Percentiles rank a stretch among this genome's conserved stretches.
These are phyloP conservation scores for Abrostola triplasia DNA, from an alignment of 2,888 invertebrate genomes.

Conservation along the genomic window DNA sequence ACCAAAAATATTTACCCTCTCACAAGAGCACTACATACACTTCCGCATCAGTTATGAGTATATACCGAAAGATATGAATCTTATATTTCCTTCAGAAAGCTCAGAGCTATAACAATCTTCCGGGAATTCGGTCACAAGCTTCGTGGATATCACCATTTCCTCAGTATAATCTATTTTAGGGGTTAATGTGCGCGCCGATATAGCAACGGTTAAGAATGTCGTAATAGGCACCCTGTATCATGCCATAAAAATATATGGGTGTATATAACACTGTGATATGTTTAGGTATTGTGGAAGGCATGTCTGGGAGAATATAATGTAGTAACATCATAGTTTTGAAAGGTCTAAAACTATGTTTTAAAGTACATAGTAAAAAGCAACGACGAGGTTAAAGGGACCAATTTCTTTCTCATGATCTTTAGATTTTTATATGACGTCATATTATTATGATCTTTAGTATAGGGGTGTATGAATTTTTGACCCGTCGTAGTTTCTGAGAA, in stretches of 20 bases:
- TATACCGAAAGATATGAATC: constrained; percentile 51
- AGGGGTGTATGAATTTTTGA: too few relatives aligned
- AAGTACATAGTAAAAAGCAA: constrained; percentile 1
- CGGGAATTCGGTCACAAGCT: constrained; percentile 57
- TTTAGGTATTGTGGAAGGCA: background rate
- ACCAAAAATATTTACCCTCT: constrained; percentile 28
- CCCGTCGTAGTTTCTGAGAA: too few relatives aligned
- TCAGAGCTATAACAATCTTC: constrained; percentile 57
- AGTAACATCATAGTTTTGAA: background rate
- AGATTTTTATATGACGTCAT: too few relatives aligned
- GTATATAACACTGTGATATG: constrained; percentile 15
- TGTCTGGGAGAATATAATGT: background rate
- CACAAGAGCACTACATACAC: constrained; percentile 30
- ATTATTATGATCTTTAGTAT: too few relatives aligned
- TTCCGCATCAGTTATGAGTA: constrained; percentile 19
- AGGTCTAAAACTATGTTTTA: background rate
- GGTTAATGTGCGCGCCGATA: constrained; percentile 62
- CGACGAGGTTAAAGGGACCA: background rate
- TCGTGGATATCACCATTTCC: constrained; percentile 61
- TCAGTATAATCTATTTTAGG: constrained; percentile 64
- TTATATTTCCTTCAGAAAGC: constrained; percentile 58
- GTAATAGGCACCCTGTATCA: constrained; percentile 44
- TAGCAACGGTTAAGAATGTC: constrained; percentile 53
- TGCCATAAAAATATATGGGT: constrained; percentile 47
- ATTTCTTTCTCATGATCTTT: background rate